Conservation (phyloP, 35 echinoderm and acorn worm genomes). For the Eucidaris tribuloides region DNA sequence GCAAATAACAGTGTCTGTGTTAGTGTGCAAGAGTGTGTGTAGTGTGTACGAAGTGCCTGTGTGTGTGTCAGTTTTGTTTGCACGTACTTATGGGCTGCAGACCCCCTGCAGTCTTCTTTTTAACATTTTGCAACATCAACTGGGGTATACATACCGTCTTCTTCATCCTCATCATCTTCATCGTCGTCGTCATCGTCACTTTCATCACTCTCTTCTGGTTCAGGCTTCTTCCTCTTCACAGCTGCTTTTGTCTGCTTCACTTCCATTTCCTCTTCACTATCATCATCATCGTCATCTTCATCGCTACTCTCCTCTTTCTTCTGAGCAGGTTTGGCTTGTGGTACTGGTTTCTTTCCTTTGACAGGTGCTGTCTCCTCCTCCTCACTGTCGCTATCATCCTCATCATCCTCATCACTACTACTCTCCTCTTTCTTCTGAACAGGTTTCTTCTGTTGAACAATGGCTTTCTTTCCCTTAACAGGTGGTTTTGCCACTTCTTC, state of each 20-base stretch:
- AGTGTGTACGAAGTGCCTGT: too few relatives aligned
- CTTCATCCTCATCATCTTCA: slow-evolving; percentile 6
- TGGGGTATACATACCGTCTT: neutral
- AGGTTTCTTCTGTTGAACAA: neutral
- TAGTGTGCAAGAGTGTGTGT: too few relatives aligned
- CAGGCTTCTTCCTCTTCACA: slow-evolving; percentile 13
- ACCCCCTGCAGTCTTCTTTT: too few relatives aligned
- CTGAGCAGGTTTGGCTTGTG: neutral
- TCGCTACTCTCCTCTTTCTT: slow-evolving; percentile 1
- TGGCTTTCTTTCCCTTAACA: neutral
- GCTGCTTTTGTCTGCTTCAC: slow-evolving; percentile 5
- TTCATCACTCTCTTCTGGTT: slow-evolving; percentile 1
- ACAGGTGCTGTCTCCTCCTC: slow-evolving; percentile 3
- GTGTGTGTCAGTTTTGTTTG: too few relatives aligned
- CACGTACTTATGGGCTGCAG: too few relatives aligned
- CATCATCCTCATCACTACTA: slow-evolving; percentile 28
- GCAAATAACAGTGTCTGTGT: too few relatives aligned
- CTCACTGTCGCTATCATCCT: slow-evolving; percentile 12
- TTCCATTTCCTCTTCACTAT: slow-evolving; percentile 11
- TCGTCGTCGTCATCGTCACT: slow-evolving; percentile 12
- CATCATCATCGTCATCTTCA: slow-evolving; percentile 18
- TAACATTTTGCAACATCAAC: too few relatives aligned
- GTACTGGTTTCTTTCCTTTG: neutral
- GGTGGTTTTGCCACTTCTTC: neutral
- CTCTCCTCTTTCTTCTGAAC: neutral